Evolutionary conservation across 2,888 invertebrate species (phyloP), one percentile per base, ranked within the genome.

Genomic region (Pammene fasciana): DNA sequence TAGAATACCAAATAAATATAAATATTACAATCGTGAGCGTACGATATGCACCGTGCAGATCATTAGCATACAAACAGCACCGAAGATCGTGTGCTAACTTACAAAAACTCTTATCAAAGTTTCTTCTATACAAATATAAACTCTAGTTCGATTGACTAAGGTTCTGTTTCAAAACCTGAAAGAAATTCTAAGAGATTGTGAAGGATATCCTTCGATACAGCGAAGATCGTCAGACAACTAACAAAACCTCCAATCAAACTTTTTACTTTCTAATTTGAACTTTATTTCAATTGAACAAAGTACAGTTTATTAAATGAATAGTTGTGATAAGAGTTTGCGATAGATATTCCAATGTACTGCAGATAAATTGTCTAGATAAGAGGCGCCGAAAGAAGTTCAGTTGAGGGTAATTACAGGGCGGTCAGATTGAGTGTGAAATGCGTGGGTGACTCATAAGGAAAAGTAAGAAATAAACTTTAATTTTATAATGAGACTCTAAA

Each of bases 341-440:
- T 38, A n/a, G n/a, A 16, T 48, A 36, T 61, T 50, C 36, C 13
- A 65, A 68, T 73, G 18, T 43, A 60, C 68, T 68, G 65, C 38
- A 72, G 74, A 74, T 74, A 71, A 74, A 74, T 71, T 72, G 73
- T 71, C 43, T 14, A 71, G 74, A 74, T 74, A 74, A 72, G 70
- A 46, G 46, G 71, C 70, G 72, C 68, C 65, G 72, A 73, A 73
- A 72, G 72, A 73, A 73, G 59, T 70, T 59, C 70, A 72, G 70
- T 55, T 68, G 56, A 36, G 38, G 50, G 68, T 74, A 72, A 74
- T 74, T 72, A 71, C 57, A 72, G 61, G 59, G 50, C 50, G 68
- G 61, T n/a, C 38, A 34, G 36, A 16, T 34, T 34, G 14, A 45
- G 68, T 52, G 68, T 54, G 34, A 34, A 13, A 34, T 36, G 56